Base-by-base conservation (phyloP, 53 echinoderm and acorn worm species). In the Glandiceps talaboti region DNA sequence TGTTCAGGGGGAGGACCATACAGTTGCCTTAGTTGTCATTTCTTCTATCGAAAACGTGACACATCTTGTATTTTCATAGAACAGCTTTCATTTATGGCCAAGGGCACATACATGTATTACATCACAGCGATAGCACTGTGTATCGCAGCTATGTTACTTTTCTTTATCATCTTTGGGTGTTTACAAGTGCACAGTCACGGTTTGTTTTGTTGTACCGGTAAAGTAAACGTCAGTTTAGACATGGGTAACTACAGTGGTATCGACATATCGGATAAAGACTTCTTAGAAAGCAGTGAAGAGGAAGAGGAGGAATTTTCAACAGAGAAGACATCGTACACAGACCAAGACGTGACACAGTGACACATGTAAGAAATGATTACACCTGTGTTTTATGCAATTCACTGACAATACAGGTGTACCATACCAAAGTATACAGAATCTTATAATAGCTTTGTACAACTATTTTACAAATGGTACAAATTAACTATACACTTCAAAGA, bases 21-120 rank as follows among this genome's bases (percentile, higher is more conserved):
- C 73, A 81, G 92, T 75, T 96, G 97, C 79, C 83, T 91, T 76
- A 77, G 87, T n/a, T 96, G 97, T 75, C 82, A 80, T n/a, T 77
- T 76, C 64, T 72, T 87, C 81, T 88, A 88, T 33, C 80, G 74
- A 30, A 96, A 96, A 31, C 78, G 89, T 31, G 92, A 90, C 77
- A 80, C 85, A 30, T 85, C 85, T 86, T 92, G 92, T 75, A 76
- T 92, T 29, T 26, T 76, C 14, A 74, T 64, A 0, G 14, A 26
- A 14, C 45, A 30, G 25, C 77, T 33, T 27, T 26, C 64, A 45
- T 45, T 45, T 20, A 45, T 45, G 6, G 64, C 64, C 64, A 45
- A 45, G 64, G 64, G 64, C 6, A 45, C 64, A 45, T 12, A 6
- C 6, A 20, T 6, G 6, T 45, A 45, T 20, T 45, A 45, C 64